Evolutionary conservation across 1,140 invertebrate genomes (phyloP).

Genomic region (Condylostylus longicornis): DNA sequence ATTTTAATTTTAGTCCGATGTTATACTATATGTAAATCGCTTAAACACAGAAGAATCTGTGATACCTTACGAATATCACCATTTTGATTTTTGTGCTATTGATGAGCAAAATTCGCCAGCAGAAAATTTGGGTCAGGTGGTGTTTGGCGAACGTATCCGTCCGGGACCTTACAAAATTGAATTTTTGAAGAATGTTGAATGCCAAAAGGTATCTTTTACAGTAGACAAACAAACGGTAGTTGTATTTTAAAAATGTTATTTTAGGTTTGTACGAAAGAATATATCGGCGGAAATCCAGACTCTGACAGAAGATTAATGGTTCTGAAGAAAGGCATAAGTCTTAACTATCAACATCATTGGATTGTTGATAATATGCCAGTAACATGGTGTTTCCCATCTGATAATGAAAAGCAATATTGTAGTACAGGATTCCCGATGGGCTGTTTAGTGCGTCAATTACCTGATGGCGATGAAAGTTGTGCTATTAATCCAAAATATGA

Average conservation of each 20-base stretch:
- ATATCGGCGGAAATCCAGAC: conserved; percentile 46
- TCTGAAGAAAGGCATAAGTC: conserved; percentile 78
- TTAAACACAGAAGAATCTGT: conserved; percentile 92
- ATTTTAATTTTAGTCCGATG: conserved; percentile 54
- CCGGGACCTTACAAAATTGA: conserved; percentile 76
- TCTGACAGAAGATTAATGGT: conserved; percentile 58
- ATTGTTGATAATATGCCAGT: conserved; percentile 97
- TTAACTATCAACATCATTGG: conserved; percentile 99
- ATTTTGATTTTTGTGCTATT: conserved; percentile 86
- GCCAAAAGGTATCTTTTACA: conserved; percentile 37
- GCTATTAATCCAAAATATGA: conserved; percentile 36
- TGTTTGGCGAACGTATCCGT: conserved; percentile 93
- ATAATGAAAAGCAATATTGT: conserved; percentile 67
- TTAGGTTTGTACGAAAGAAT: conserved; percentile 48
- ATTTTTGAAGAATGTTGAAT: conserved; percentile 58
- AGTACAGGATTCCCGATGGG: conserved; percentile 95
- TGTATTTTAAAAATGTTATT: conserved; percentile 2
- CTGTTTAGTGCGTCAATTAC: conserved; percentile 51
- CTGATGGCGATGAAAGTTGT: conserved; percentile 26
- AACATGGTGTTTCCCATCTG: conserved; percentile 79
- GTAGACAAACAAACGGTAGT: neutral
- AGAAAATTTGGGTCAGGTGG: conserved; percentile 95
- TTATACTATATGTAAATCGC: conserved; percentile 84
- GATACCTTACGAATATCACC: conserved; percentile 94
- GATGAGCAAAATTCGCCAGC: conserved; percentile 68